phyloP scores from a whole-genome alignment of 2,113 vertebrate genomes.

The Bolborhynchus lineola region DNA sequence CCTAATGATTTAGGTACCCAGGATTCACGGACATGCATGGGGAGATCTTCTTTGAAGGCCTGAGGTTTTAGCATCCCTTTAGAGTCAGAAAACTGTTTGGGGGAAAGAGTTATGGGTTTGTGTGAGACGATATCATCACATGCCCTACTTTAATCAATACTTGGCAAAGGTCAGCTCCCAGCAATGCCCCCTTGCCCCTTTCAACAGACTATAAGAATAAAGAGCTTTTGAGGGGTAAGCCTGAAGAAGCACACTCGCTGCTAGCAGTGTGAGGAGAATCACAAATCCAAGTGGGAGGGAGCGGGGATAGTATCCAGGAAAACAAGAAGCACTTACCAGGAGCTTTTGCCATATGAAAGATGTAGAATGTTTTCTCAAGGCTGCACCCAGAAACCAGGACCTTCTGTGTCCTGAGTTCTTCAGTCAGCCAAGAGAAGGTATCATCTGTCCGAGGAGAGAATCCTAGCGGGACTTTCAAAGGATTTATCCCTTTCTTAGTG shows the following conservation, averaged over 20 bases:
- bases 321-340: neutral
- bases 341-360: neutral
- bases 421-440: neutral
- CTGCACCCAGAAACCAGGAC: neutral
- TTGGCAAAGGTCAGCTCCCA: neutral
- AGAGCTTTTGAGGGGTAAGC: neutral
- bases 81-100: neutral
- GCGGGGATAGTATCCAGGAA: neutral
- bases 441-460: neutral
- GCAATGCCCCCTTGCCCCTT: neutral
- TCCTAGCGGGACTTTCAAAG: neutral
- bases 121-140: neutral
- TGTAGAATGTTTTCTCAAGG: neutral
- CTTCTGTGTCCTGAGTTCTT: neutral
- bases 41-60: neutral
- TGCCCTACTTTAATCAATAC: neutral
- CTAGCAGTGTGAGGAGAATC: neutral
- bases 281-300: neutral
- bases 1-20: neutral
- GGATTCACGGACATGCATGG: neutral
- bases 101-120: neutral
- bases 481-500: neutral
- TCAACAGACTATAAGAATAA: neutral
- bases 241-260: neutral
- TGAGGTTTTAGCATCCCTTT: neutral